Evolutionary conservation across 2,113 vertebrate species (phyloP).

Genomic region (Verasper variegatus): DNA sequence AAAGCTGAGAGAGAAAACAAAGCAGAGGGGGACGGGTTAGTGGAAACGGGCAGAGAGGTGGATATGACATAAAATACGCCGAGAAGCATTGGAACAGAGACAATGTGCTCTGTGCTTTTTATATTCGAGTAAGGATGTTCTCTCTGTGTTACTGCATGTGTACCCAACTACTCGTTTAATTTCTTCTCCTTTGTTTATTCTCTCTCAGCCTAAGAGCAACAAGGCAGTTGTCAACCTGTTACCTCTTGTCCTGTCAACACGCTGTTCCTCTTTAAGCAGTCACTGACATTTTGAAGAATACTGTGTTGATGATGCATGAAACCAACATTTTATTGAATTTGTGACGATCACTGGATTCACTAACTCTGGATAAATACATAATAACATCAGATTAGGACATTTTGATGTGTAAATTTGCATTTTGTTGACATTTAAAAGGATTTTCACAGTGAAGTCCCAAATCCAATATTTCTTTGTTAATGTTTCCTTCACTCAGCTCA

Average conservation of each 20-base stretch:
- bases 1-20: slow-evolving; percentile 9
- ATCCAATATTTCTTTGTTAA: background rate
- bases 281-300: no score
- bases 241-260: background rate
- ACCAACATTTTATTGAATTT: no score
- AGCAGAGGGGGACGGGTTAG: background rate
- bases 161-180: background rate
- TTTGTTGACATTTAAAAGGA: slow-evolving; percentile 8
- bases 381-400: background rate
- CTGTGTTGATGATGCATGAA: no score
- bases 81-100: background rate
- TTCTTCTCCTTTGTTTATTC: slow-evolving; percentile 22
- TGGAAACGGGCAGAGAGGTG: background rate
- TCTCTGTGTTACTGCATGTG: background rate
- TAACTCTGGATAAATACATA: no score
- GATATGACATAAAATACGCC: background rate
- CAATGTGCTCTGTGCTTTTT: slow-evolving; percentile 1
- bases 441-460: background rate
- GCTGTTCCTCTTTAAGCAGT: background rate
- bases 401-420: slow-evolving; percentile 1
- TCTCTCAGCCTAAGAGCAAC: slow-evolving; percentile 25
- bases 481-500: background rate
- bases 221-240: slow-evolving; percentile 22
- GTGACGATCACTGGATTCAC: no score
- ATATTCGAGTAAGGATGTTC: background rate